Percentiles rank a stretch among this genome's conserved stretches.
Conservation (phyloP, 2,797 vertebrate genomes). For the Girardinus metallicus region DNA sequence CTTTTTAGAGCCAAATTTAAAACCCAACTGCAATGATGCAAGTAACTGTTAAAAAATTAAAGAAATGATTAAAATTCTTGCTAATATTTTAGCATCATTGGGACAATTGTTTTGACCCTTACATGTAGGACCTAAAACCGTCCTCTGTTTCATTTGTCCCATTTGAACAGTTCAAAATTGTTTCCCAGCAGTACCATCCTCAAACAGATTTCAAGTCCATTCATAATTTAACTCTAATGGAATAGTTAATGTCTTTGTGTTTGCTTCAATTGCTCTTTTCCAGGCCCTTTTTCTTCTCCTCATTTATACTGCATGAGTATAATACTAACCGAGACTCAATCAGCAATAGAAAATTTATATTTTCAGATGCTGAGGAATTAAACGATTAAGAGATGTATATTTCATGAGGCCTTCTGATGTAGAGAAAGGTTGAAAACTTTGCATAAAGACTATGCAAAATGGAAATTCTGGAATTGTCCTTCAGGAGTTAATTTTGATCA, state of each 20-base stretch:
- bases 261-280: constrained; percentile 52
- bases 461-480: constrained; percentile 10
- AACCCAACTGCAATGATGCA: not conserved
- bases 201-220: constrained; percentile 53
- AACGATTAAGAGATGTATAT: constrained; percentile 65
- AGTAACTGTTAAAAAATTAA: not conserved
- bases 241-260: constrained; percentile 71
- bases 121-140: constrained; percentile 21
- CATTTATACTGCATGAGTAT: constrained; percentile 69
- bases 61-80: not conserved
- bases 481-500: constrained; percentile 21
- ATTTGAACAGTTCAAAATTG: constrained; percentile 45
- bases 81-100: not conserved
- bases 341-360: constrained; percentile 59
- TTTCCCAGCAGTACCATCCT: constrained; percentile 44
- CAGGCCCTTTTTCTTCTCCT: constrained; percentile 50
- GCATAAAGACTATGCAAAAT: constrained; percentile 16
- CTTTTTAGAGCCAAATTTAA: not conserved
- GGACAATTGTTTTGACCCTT: constrained; percentile 25
- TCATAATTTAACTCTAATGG: constrained; percentile 70
- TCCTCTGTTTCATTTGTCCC: constrained; percentile 20
- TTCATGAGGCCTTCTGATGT: constrained; percentile 58
- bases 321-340: constrained; percentile 58
- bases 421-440: constrained; percentile 14
- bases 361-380: constrained; percentile 54